Evolutionary conservation across 2,113 vertebrate species (phyloP).

Genomic region (Fregetta grallaria): DNA sequence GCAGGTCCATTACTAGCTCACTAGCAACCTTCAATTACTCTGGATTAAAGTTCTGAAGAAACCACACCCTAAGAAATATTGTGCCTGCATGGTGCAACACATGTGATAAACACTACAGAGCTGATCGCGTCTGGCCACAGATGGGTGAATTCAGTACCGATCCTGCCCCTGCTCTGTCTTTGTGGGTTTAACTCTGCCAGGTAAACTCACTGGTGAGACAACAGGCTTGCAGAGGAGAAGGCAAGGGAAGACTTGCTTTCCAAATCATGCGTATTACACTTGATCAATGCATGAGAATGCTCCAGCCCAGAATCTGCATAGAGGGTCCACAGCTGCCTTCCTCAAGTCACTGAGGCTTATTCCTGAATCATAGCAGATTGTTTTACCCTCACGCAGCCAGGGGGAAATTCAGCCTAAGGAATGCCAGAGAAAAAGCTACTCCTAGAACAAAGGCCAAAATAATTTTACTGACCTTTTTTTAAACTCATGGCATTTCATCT

Average conservation of each 20-base stretch:
- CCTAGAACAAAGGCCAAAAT: neutral
- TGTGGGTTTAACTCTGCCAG: neutral
- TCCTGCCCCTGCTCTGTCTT: neutral
- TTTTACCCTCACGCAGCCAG: neutral
- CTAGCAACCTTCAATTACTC: neutral
- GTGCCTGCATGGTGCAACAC: neutral
- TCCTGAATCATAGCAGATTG: neutral
- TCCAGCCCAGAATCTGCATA: neutral
- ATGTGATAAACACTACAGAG: neutral
- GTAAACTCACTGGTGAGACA: neutral
- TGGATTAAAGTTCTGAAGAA: constrained; percentile 1
- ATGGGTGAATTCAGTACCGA: neutral
- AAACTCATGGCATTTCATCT: neutral
- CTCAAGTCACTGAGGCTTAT: neutral
- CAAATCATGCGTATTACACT: neutral
- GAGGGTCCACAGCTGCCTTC: neutral
- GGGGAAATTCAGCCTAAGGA: neutral
- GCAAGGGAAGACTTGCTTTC: neutral
- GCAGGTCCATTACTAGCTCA: neutral
- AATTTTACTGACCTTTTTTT: neutral
- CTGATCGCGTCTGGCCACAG: neutral
- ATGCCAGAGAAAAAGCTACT: neutral
- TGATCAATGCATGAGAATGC: neutral
- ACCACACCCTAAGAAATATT: constrained; percentile 14
- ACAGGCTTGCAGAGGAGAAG: neutral